Evolutionary conservation across 1,140 invertebrate genomes (phyloP).

Genomic region (Halesus radiatus): DNA sequence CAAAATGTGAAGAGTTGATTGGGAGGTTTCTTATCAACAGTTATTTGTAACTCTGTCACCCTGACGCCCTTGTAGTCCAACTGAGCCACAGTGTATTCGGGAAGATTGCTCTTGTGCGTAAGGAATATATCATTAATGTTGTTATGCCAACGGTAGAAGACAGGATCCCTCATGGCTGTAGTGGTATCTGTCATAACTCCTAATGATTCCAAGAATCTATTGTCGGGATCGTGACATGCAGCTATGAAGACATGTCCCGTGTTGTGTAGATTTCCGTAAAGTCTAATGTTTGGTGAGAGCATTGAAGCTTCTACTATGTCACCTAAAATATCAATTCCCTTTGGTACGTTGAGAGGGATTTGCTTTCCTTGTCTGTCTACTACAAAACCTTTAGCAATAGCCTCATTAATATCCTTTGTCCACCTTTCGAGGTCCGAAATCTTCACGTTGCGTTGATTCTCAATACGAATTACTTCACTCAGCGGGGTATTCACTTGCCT

Average conservation of each 20-base stretch:
- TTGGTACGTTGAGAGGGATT: constrained; percentile 73
- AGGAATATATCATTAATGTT: constrained; percentile 85
- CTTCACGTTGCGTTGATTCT: constrained; percentile 76
- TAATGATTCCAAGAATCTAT: constrained; percentile 65
- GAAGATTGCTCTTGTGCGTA: constrained; percentile 79
- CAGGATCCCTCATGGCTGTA: constrained; percentile 86
- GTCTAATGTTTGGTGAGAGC: constrained; percentile 76
- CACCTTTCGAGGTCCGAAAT: constrained; percentile 80
- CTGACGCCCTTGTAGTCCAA: constrained; percentile 76
- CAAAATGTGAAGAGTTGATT: constrained; percentile 79
- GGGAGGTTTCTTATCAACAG: constrained; percentile 63
- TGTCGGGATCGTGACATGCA: constrained; percentile 80
- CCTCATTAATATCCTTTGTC: constrained; percentile 80
- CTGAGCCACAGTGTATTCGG: constrained; percentile 69
- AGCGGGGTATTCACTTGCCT: constrained; percentile 72
- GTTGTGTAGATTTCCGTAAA: constrained; percentile 84
- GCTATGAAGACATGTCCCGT: constrained; percentile 76
- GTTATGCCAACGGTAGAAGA: constrained; percentile 89
- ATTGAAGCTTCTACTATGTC: constrained; percentile 85
- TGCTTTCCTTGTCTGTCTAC: constrained; percentile 67
- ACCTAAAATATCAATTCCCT: constrained; percentile 85
- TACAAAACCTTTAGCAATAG: constrained; percentile 78
- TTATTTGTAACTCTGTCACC: constrained; percentile 70
- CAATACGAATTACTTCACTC: constrained; percentile 75
- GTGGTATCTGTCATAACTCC: constrained; percentile 78